Conservation (phyloP, 2,888 invertebrate species). For the Eumacrocentrus americanus region DNA sequence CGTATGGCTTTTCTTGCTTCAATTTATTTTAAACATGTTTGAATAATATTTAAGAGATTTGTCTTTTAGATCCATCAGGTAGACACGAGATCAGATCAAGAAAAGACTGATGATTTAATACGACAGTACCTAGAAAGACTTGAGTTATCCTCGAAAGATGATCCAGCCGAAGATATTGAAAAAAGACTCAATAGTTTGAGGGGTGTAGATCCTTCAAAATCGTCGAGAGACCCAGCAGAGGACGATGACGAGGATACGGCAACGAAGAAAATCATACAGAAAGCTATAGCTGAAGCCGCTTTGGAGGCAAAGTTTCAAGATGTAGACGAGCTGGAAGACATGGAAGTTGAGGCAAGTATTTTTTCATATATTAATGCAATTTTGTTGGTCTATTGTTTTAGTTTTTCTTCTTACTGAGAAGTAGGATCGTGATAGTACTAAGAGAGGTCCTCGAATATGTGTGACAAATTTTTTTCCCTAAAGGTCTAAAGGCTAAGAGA, state of each 20-base stretch:
- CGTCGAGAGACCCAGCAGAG: constrained; percentile 37
- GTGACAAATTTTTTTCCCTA: too few relatives aligned
- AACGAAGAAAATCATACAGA: constrained; percentile 53
- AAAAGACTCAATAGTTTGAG: constrained; percentile 64
- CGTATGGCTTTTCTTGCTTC: constrained; percentile 35
- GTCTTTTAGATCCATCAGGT: constrained; percentile 50
- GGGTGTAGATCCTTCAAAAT: constrained; percentile 56
- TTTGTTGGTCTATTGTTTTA: too few relatives aligned
- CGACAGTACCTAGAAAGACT: constrained; percentile 62
- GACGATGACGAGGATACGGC: constrained; percentile 59
- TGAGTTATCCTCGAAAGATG: constrained; percentile 61
- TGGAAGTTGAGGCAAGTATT: constrained; percentile 46
- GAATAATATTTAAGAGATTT: neutral
- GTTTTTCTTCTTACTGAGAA: too few relatives aligned
- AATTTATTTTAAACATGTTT: neutral
- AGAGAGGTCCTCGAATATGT: too few relatives aligned
- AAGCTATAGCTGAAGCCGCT: constrained; percentile 63
- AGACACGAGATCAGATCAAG: constrained; percentile 71
- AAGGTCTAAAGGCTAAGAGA: too few relatives aligned
- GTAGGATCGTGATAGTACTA: too few relatives aligned
- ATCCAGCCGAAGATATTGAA: constrained; percentile 57
- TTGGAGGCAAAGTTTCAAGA: constrained; percentile 59
- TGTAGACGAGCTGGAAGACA: constrained; percentile 44
- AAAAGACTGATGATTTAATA: constrained; percentile 75
- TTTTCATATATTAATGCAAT: neutral